Evolutionary conservation across 2,797 vertebrate genomes (phyloP).

Genomic region (Limnodromus scolopaceus): DNA sequence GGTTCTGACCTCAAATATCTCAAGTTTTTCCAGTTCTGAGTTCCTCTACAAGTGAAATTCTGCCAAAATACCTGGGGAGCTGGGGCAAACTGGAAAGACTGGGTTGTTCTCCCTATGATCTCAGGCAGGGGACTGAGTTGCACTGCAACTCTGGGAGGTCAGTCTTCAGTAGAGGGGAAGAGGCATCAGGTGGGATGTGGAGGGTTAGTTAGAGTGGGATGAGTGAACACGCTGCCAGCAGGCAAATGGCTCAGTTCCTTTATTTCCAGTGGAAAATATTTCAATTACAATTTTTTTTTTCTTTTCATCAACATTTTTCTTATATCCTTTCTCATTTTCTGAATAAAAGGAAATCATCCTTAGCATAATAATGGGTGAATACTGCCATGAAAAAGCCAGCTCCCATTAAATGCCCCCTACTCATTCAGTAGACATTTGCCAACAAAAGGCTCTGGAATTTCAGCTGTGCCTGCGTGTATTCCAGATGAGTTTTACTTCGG

Average conservation of each 20-base stretch:
- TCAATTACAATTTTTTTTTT: neutral
- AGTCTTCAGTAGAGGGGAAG: neutral
- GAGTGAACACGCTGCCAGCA: conserved; percentile 8
- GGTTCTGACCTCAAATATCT: conserved; percentile 45
- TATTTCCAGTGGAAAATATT: conserved; percentile 59
- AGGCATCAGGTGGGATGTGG: conserved; percentile 37
- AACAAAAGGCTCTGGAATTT: conserved; percentile 52
- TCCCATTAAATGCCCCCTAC: conserved; percentile 5
- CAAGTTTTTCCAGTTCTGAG: conserved; percentile 59
- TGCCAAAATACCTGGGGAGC: conserved; percentile 60
- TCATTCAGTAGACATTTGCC: conserved; percentile 35
- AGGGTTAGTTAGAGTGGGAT: neutral
- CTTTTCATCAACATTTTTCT: conserved; percentile 34
- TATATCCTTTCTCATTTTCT: conserved; percentile 44
- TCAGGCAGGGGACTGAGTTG: neutral
- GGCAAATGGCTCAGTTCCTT: conserved; percentile 46
- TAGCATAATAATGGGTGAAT: conserved; percentile 21
- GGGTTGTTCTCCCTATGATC: conserved; percentile 8
- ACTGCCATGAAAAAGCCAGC: neutral
- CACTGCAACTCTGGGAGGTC: neutral
- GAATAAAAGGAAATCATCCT: conserved; percentile 39
- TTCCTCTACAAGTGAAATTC: neutral
- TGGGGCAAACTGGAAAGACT: conserved; percentile 31
- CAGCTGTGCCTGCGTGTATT: neutral
- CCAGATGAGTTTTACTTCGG: conserved; percentile 31